A percentile compares a stretch with the other conserved stretches of the same genome.
These are phyloP conservation scores for Manis pentadactyla DNA, from an alignment of 2,797 vertebrate genomes.

Conservation along the genomic window DNA sequence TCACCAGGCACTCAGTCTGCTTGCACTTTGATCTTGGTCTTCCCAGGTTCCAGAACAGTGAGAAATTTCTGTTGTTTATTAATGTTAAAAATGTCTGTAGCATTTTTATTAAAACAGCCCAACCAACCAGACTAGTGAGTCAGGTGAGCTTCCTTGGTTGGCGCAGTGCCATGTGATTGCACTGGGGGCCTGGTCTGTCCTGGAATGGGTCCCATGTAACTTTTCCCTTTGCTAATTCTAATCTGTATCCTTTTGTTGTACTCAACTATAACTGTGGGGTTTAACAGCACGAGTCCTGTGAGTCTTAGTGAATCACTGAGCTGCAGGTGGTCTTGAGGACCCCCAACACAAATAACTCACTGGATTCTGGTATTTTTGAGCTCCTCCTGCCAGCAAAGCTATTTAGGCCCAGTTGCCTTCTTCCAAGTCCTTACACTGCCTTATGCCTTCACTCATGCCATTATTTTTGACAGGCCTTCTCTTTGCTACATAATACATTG, in stretches of 20 bases:
- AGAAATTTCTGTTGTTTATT: not conserved
- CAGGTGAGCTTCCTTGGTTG: not conserved
- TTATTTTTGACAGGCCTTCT: not conserved
- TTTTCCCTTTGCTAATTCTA: not conserved
- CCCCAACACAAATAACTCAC: not conserved
- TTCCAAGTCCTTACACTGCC: not conserved
- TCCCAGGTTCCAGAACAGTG: not conserved
- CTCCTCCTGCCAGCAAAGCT: not conserved
- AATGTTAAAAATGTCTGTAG: not conserved
- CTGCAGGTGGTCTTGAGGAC: not conserved
- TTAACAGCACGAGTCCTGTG: not conserved
- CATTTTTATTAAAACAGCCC: not conserved
- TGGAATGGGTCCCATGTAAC: not conserved
- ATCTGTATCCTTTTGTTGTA: not conserved
- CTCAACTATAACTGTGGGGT: not conserved
- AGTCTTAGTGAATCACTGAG: not conserved
- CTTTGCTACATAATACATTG: not conserved
- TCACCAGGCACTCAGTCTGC: not conserved
- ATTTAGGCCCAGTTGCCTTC: not conserved
- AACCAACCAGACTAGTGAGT: not conserved
- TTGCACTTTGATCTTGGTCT: not conserved
- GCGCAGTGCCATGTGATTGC: not conserved
- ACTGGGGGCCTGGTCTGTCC: not conserved
- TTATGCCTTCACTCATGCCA: not conserved
- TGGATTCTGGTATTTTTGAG: not conserved